Percentiles rank a stretch among this genome's conserved stretches.
These are phyloP conservation scores for Drosophila pseudoobscura DNA, from an alignment of 1,140 invertebrate genomes.

Conservation along the genomic window DNA sequence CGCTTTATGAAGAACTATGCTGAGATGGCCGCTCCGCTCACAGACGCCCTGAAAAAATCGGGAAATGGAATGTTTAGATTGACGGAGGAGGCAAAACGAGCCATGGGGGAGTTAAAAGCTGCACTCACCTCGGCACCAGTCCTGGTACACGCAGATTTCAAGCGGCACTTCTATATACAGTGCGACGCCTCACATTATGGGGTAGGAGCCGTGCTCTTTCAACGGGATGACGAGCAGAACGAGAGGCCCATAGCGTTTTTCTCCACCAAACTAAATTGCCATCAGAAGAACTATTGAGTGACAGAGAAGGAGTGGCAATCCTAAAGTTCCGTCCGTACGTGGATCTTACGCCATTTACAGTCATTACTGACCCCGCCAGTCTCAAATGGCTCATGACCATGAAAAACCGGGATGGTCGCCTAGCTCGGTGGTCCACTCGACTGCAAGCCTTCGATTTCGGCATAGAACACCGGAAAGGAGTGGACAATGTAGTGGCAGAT, in stretches of 20 bases:
- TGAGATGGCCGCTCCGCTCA: too few relatives aligned
- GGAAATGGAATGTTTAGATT: too few relatives aligned
- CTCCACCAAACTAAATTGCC: too few relatives aligned
- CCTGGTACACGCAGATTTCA: not conserved
- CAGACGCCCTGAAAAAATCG: too few relatives aligned
- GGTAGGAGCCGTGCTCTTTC: not conserved
- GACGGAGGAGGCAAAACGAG: too few relatives aligned
- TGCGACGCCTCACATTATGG: not conserved
- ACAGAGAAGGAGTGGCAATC: not conserved
- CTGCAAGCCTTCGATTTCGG: not conserved
- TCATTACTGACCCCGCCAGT: conserved; percentile 2
- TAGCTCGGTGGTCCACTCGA: not conserved
- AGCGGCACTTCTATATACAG: not conserved
- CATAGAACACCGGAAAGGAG: conserved; percentile 5
- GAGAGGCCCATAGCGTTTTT: too few relatives aligned
- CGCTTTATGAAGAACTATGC: not conserved
- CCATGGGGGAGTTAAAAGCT: too few relatives aligned
- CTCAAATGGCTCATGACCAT: conserved; percentile 2
- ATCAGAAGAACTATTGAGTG: not conserved
- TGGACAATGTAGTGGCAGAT: conserved; percentile 11
- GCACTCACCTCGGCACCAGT: too few relatives aligned
- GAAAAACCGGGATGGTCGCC: conserved; percentile 4
- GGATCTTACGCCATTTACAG: not conserved
- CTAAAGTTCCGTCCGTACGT: conserved; percentile 4
- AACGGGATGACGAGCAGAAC: not conserved